phyloP scores from a whole-genome alignment of 2,797 vertebrate genomes.

The Sebastes itinus region DNA sequence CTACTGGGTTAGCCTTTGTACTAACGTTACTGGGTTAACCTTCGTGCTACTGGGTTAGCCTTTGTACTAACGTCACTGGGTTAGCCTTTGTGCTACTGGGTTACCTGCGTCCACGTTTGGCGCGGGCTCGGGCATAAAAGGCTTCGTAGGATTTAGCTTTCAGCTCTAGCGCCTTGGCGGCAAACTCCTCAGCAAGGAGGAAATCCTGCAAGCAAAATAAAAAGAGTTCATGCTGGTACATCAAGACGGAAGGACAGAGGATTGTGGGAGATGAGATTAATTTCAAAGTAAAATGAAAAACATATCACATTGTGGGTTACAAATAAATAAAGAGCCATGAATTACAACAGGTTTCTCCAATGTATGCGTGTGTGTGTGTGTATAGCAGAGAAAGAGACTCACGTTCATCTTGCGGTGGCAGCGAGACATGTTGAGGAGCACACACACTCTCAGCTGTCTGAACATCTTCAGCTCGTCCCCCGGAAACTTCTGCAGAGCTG shows the following conservation, averaged over 20 bases:
- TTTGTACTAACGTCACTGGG: too few relatives aligned
- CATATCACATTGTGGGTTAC: not conserved
- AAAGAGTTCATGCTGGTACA: not conserved
- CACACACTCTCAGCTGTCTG: slow-evolving; percentile 93
- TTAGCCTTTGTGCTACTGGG: not conserved
- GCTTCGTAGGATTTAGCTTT: slow-evolving; percentile 98
- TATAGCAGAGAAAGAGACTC: not conserved
- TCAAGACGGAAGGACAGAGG: not conserved
- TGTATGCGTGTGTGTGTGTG: not conserved
- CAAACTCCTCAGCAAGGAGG: slow-evolving; percentile 95
- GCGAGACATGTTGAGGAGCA: slow-evolving; percentile 96
- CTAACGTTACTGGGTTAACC: not conserved
- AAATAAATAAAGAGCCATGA: not conserved
- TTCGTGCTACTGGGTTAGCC: too few relatives aligned
- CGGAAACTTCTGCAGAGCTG: slow-evolving; percentile 96
- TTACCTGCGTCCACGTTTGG: slow-evolving; percentile 98
- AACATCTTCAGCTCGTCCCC: slow-evolving; percentile 95
- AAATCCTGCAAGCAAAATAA: slow-evolving; percentile 87
- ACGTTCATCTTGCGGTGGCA: slow-evolving; percentile 98
- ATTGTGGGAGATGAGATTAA: not conserved
- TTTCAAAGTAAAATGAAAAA: not conserved
- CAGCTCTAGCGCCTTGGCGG: slow-evolving; percentile 95
- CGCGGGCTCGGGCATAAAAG: slow-evolving; percentile 95
- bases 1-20: not conserved
- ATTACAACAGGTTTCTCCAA: not conserved